Percentiles rank a stretch among this genome's conserved stretches.
Evolutionary conservation across 2,113 vertebrate species (phyloP).

Genomic region (Gambusia affinis): DNA sequence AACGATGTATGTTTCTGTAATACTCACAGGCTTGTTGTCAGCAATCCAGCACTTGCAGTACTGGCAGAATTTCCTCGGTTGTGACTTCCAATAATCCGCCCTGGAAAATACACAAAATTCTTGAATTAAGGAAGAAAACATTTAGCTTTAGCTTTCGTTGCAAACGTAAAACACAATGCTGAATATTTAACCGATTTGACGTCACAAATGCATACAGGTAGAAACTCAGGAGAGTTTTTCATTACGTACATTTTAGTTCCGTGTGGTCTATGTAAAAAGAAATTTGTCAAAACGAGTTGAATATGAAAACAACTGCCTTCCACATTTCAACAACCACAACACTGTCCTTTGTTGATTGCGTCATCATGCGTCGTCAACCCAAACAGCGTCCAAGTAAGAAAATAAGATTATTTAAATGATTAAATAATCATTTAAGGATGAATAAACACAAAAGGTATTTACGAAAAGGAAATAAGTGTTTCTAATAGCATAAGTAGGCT

Average conservation of each 20-base stretch:
- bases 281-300: background rate
- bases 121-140: background rate
- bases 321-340: constrained; percentile 57
- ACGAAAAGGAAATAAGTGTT: background rate
- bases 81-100: constrained; percentile 99
- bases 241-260: constrained; percentile 55
- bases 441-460: background rate
- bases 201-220: rapidly evolving
- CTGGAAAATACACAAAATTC: constrained; percentile 74
- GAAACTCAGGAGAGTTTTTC: no score
- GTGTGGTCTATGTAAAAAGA: background rate
- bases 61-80: constrained; percentile 98
- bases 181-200: background rate
- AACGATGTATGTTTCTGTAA: rapidly evolving
- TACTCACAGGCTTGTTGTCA: constrained; percentile 96
- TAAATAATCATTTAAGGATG: background rate
- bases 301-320: background rate
- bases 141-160: background rate
- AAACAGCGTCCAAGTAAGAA: background rate
- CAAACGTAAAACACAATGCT: constrained; percentile 3
- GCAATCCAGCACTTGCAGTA: constrained; percentile 99
- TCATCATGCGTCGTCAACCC: background rate
- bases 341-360: constrained; percentile 56
- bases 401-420: no score
- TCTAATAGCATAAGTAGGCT: background rate